A percentile compares a stretch with the other conserved stretches of the same genome.
Evolutionary conservation across 2,797 vertebrate species (phyloP).

Genomic region (Micrastur ruficollis): DNA sequence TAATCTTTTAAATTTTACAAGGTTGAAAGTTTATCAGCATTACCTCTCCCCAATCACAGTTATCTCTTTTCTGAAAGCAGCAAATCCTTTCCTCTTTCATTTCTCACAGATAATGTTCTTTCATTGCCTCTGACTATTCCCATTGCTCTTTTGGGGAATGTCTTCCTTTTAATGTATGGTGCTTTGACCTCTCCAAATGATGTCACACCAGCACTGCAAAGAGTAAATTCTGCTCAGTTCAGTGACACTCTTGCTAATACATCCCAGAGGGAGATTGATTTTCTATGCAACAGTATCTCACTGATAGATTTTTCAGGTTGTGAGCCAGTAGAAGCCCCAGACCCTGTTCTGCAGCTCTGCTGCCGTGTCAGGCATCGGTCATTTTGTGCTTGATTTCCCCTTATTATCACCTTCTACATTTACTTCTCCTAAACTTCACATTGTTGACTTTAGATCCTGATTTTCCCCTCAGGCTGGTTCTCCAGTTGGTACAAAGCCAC

Average conservation of each 20-base stretch:
- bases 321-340: background rate
- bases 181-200: slow-evolving; percentile 14
- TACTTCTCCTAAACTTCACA: background rate
- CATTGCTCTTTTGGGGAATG: background rate
- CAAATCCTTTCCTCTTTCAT: background rate
- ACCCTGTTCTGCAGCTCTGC: background rate
- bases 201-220: background rate
- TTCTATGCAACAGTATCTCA: background rate
- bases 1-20: background rate
- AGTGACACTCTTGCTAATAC: background rate
- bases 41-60: background rate
- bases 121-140: background rate
- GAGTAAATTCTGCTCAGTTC: slow-evolving; percentile 3
- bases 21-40: background rate
- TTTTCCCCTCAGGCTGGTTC: background rate
- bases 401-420: background rate
- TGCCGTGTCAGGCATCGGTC: background rate
- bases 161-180: background rate
- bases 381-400: background rate
- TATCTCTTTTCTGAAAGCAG: background rate
- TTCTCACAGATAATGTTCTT: background rate
- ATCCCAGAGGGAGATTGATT: slow-evolving; percentile 4
- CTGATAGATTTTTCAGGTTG: background rate
- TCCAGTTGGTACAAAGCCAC: background rate
- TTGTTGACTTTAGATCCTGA: background rate